Evolutionary conservation across 2,113 vertebrate genomes (phyloP), one percentile per base, ranked within the genome.

Genomic region (Ahaetulla prasina): DNA sequence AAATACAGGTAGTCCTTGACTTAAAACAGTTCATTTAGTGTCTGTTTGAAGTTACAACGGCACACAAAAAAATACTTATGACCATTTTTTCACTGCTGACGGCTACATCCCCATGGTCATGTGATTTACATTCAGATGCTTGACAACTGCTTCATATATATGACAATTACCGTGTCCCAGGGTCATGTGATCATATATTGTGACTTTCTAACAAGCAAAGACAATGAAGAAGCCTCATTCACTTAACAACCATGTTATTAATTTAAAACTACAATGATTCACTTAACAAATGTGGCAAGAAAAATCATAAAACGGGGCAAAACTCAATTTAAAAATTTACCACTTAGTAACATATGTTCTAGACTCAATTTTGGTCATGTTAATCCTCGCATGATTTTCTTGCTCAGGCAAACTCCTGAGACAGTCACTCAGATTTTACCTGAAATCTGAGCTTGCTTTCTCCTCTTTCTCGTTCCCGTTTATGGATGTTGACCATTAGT

Each of bases 371-470:
- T 30, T n/a, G 30, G 30, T 68, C 12, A 0, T 63, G 23, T 63
- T 63, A 63, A 63, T 80, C 16, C 16, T 80, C 35, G 20, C 16
- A 20, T 80, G 74, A 43, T 80, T 80, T 39, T 80, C 74, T 80
- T 80, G 4, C 45, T 53, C 3, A 25, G 35, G 53, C 10, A 14
- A 63, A 35, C n/a, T 20, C 10, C 47, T 87, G 47, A n/a, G 7
- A 43, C 43, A 49, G 39, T 53, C 39, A 14, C 16, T 23, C 1
- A 92, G 91, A 49, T 68, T 96, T 97, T 93, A 99, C 99, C 99
- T 99, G 98, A 97, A 99, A 99, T 95, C 98, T 98, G 92, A 99
- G 98, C 94, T 99, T 99, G 98, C 99, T 99, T 97, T 99, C 99
- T 43, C 99, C 99, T 92, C 98, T 97, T 92, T 99, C 99, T 23